Evolutionary conservation across 2,888 invertebrate species (phyloP), one percentile per base, ranked within the genome.

Genomic region (Callyntrura guangdongensis): DNA sequence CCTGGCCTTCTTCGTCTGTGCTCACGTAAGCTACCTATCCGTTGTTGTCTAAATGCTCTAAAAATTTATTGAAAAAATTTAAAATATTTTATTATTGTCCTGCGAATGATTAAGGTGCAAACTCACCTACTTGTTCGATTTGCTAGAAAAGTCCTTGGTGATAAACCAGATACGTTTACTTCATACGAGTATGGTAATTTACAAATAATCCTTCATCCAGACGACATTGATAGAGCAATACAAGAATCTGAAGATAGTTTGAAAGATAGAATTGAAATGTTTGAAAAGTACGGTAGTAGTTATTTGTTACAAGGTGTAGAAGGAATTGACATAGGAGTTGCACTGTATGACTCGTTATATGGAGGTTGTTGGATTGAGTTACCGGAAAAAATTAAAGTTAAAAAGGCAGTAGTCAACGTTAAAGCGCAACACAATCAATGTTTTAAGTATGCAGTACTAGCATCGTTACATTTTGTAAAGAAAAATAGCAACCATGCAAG

Each of bases 391-490:
- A 2, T 69, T 14, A 1, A n/a, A n/a, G 14, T 6, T 36, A 36
- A 36, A 36, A 36, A 36, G 6, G 36, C 36, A 36, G 36, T 36
- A 36, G 20, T 64, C 12, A 87, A 87, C 20, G 0, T 79, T 0
- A 77, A 45, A 27, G 14, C 49, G 0, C 49, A 61, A 14, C 8
- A 67, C 0, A 27, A 79, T 53, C 22, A n/a, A 11, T 87, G 86
- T 47, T 87, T 79, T 36, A 67, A 82, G 20, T 87, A 56, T 20
- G 11, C 36, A 5, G 27, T 87, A 17, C 8, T 87, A 25, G 87
- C 81, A 2, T n/a, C 27, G 9, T 6, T 87, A 17, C 69, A 87
- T 36, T 22, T 11, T 0, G 69, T 69, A 49, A 22, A 53, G 56
- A 27, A 14, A 5, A 49, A 69, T 45, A 6, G 17, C 0, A 36